Percentiles rank a stretch among this genome's conserved stretches.
Evolutionary conservation across 1,140 invertebrate genomes (phyloP).

Genomic region (Colletes gigas): DNA sequence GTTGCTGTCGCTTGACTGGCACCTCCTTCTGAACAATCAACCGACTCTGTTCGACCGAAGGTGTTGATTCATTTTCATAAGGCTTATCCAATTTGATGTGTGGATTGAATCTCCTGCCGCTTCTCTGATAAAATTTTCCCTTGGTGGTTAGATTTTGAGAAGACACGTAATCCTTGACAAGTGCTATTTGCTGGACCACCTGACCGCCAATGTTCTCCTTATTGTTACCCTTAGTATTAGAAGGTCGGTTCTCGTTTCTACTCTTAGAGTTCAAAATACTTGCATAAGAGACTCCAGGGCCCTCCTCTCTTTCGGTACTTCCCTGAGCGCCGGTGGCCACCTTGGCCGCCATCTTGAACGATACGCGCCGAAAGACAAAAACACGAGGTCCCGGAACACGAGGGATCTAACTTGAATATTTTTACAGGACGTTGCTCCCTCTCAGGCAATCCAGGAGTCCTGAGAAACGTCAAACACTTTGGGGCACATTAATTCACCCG

Average conservation of each 20-base stretch:
- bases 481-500: slow-evolving; percentile 6
- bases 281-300: slow-evolving; percentile 79
- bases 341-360: slow-evolving; percentile 76
- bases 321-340: slow-evolving; percentile 68
- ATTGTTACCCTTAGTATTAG: slow-evolving; percentile 74
- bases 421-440: slow-evolving; percentile 1
- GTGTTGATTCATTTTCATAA: neutral
- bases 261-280: slow-evolving; percentile 80
- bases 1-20: neutral
- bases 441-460: slow-evolving; percentile 29
- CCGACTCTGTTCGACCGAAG: slow-evolving; percentile 1
- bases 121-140: slow-evolving; percentile 65
- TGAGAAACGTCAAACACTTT: neutral
- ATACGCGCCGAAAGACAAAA: slow-evolving; percentile 59
- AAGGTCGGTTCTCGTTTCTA: slow-evolving; percentile 34
- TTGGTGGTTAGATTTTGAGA: slow-evolving; percentile 46
- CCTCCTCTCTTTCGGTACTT: slow-evolving; percentile 65
- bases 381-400: slow-evolving; percentile 67
- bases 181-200: slow-evolving; percentile 23
- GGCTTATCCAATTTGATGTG: slow-evolving; percentile 24
- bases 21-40: neutral
- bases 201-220: slow-evolving; percentile 80
- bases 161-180: slow-evolving; percentile 49
- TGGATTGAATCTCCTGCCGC: neutral
- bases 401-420: slow-evolving; percentile 20